Base-by-base conservation (phyloP, 53 echinoderm and acorn worm species). In the Astropecten irregularis region DNA sequence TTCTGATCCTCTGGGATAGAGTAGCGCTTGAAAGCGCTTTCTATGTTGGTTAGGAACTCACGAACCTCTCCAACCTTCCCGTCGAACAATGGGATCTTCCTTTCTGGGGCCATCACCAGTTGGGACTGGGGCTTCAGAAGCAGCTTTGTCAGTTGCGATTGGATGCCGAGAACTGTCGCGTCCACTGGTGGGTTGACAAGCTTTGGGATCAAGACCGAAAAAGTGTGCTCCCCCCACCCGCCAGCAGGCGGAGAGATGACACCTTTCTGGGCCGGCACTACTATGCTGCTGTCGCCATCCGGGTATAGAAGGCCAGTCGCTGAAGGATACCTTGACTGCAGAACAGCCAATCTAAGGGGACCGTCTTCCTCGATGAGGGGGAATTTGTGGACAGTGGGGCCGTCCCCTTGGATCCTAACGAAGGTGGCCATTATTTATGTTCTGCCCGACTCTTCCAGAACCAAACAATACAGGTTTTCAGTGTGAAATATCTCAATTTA, bases 21-120 rank as follows among this genome's bases (percentile, higher is more conserved):
- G 47, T 77, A 77, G 9, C 79, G 39, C 40, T 56, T 38, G 79
- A 77, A 77, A 0, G 79, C 79, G 36, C 21, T 26, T 9, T 1
- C 40, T 14, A 76, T 76, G 36, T 20, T 56, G 14, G 57, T 19
- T 11, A 36, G 4, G 14, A 76, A 76, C 33, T 76, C 76, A 28
- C 9, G 53, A 2, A 76, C 76, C 37, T 76, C 76, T n/a, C 35
- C 35, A 0, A 36, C 32, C 58, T 54, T 76, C 11, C 76, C 53
- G 9, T 56, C 76, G 28, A 76, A 57, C 9, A 33, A 2, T 9
- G 62, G 61, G 46, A 59, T 59, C 26, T 77, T 77, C 28, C 77
- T 33, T 3, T 77, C 77, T 11, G 77, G 77, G 8, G 61, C 77
- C 77, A 77, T 23, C 28, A 77, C 61, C 8, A 61, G 58, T 29